These are phyloP conservation scores for Machaerirhynchus nigripectus DNA, from an alignment of 2,113 vertebrate genomes.

Conservation along the genomic window DNA sequence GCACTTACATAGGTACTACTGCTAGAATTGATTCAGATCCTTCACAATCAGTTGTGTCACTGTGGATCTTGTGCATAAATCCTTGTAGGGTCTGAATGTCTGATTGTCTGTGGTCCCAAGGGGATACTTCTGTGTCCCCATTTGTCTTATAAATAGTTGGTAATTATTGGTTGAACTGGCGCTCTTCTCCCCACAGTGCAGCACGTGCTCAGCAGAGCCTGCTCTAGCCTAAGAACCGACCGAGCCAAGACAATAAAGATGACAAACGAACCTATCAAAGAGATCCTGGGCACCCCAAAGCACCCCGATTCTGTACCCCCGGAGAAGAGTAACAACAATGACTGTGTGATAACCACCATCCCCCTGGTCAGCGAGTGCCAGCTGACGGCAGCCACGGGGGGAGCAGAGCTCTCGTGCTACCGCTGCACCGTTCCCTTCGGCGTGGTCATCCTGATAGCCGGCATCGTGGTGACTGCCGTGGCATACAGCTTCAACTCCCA, in stretches of 20 bases:
- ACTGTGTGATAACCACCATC: constrained; percentile 70
- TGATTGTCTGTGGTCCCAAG: not conserved
- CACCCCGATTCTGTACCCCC: constrained; percentile 61
- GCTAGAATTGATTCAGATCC: not conserved
- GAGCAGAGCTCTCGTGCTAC: constrained; percentile 91
- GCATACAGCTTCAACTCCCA: constrained; percentile 98
- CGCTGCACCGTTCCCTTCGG: constrained; percentile 94
- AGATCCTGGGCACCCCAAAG: constrained; percentile 76
- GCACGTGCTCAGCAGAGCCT: not conserved
- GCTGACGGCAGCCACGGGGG: constrained; percentile 89
- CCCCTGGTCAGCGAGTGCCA: constrained; percentile 87
- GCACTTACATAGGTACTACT: fast-evolving
- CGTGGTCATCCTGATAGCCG: constrained; percentile 91
- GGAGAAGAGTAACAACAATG: constrained; percentile 75
- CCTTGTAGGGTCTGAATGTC: not conserved
- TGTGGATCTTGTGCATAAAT: not conserved
- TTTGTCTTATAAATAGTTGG: not conserved
- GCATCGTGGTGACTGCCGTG: constrained; percentile 87
- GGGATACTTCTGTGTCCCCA: not conserved
- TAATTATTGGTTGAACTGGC: not conserved
- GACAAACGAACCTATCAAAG: constrained; percentile 83
- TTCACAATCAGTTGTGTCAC: not conserved
- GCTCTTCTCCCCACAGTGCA: constrained; percentile 52
- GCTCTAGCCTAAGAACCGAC: constrained; percentile 1
- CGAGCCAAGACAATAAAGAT: constrained; percentile 54